Evolutionary conservation across 2,888 invertebrate species (phyloP), one percentile per base, ranked within the genome.

Genomic region (Caenorhabditis sp.): DNA sequence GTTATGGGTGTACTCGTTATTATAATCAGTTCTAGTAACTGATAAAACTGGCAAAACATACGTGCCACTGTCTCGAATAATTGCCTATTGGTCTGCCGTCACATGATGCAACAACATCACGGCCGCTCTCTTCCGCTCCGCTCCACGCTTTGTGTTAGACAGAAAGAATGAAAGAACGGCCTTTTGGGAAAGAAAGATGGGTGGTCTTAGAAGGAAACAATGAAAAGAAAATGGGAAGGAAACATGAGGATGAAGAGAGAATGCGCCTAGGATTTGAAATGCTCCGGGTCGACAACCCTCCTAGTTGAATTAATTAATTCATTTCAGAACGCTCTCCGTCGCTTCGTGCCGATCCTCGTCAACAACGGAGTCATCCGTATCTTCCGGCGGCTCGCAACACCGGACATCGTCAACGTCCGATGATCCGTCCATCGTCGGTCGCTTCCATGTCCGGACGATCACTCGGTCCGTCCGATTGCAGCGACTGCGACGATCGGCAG

Each of bases 241-340:
- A 13, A 11, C 11, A 13, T 11, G 40, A 13, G 13, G 40, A 40
- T 2, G 40, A 40, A 40, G 32, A 4, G 32, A 9, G 9, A 9
- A 32, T 32, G 32, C 9, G 32, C 5, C 9, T 32, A n/a, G n/a
- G n/a, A n/a, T n/a, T n/a, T n/a, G n/a, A n/a, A n/a, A n/a, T n/a
- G n/a, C n/a, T n/a, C n/a, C n/a, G n/a, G n/a, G n/a, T n/a, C n/a
- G n/a, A n/a, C n/a, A n/a, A n/a, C n/a, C n/a, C n/a, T n/a, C n/a
- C n/a, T n/a, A n/a, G n/a, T n/a, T n/a, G n/a, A n/a, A n/a, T n/a
- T n/a, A n/a, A 32, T 32, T 40, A 2, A 40, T 18, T 47, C 5
- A 37, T 58, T 74, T 40, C 65, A 76, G 76, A 76, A 61, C 76
- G 76, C 8, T 76, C 76, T 9, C 76, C 76, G 37, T 76, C 76